Evolutionary conservation across 2,797 vertebrate genomes (phyloP), one percentile per base, ranked within the genome.

Genomic region (Sebastes goodei): DNA sequence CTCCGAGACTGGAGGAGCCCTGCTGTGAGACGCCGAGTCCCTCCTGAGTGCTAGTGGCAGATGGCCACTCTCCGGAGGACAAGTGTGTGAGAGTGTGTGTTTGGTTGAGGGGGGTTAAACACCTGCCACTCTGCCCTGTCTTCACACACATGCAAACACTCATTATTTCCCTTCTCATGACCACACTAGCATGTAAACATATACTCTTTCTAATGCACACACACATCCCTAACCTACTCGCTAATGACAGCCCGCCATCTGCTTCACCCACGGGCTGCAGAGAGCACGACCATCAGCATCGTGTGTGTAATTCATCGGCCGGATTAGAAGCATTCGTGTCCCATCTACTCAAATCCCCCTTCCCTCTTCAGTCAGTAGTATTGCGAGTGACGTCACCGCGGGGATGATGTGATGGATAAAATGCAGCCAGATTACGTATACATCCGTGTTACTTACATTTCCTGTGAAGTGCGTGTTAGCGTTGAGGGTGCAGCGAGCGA

Each of bases 171-270:
- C 49, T 62, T 7, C 74, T 78, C 30, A 15, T 27, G 35, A 63
- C 12, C 75, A 27, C 79, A 56, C n/a, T 25, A 33, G 77, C 76
- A 77, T 23, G 33, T 65, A 70, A 86, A 77, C 57, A 46, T 55
- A 68, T 56, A 73, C 38, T 62, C 10, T 52, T 74, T 56, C 74
- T 59, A 52, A 52, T 52, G 49, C 49, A 60, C 68, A 90, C 85
- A 86, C 80, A 79, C 88, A 87, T 84, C 33, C 35, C 21, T n/a
- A 53, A 53, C 80, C 61, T 62, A 70, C 87, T 55, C n/a, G 0
- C 80, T 93, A 93, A 89, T 95, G 93, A 95, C 90, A 84, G 86
- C 84, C 90, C 91, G 70, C 92, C 91, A 93, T 95, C 94, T 95
- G 95, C 91, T 23, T 60, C 82, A 11, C 67, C 83, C 90, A 85